Evolutionary conservation across 2,797 vertebrate species (phyloP).

Genomic region (Amphiprion clarkii): DNA sequence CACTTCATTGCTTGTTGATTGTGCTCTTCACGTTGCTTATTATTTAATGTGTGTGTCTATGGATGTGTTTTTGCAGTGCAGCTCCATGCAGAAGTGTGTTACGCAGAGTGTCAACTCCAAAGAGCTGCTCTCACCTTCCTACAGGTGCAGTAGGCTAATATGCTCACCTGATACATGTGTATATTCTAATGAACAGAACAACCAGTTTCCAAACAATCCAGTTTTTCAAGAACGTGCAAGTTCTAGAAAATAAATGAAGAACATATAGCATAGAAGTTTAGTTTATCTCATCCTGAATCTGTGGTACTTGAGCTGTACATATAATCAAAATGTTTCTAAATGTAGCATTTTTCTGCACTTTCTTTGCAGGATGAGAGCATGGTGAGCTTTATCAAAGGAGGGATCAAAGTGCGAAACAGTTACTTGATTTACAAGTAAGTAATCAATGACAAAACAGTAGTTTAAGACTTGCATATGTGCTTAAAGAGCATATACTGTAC

Average conservation of each 20-base stretch:
- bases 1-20: neutral
- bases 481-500: too few relatives aligned
- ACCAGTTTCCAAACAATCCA: neutral
- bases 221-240: neutral
- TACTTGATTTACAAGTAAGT: slow-evolving; percentile 92
- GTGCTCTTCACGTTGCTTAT: neutral
- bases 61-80: slow-evolving; percentile 81
- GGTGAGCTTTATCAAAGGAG: slow-evolving; percentile 92
- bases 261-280: neutral
- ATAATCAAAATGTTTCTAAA: neutral
- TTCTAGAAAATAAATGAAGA: neutral
- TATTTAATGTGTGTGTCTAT: slow-evolving; percentile 18
- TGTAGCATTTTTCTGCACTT: neutral
- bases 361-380: slow-evolving; percentile 89
- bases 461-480: too few relatives aligned
- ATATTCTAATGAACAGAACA: neutral
- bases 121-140: slow-evolving; percentile 90
- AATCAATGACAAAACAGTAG: neutral
- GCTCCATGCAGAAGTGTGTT: slow-evolving; percentile 91
- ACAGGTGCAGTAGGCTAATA: slow-evolving; percentile 78
- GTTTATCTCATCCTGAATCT: neutral
- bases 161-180: neutral
- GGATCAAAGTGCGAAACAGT: slow-evolving; percentile 91
- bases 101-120: slow-evolving; percentile 90
- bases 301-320: neutral